Percentiles rank a stretch among this genome's conserved stretches.
Evolutionary conservation across 2,113 vertebrate genomes (phyloP).

Genomic region (Triplophysa dalaica): DNA sequence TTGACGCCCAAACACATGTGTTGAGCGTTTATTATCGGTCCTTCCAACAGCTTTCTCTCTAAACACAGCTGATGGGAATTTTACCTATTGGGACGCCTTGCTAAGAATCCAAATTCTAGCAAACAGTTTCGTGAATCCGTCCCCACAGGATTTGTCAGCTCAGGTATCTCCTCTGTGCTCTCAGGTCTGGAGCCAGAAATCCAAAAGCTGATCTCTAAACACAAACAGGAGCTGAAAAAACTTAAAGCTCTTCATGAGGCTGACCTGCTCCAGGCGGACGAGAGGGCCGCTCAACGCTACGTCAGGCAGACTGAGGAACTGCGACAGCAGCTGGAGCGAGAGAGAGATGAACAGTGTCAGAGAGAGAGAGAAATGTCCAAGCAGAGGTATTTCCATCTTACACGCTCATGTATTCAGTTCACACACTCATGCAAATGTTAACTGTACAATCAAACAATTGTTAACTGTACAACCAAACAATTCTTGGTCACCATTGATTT

Average conservation of each 20-base stretch:
- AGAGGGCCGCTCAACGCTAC: constrained; percentile 79
- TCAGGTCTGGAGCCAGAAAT: constrained; percentile 94
- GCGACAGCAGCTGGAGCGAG: constrained; percentile 78
- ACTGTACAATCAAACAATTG: too few relatives aligned
- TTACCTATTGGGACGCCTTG: too few relatives aligned
- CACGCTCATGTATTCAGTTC: neutral
- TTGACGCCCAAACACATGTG: too few relatives aligned
- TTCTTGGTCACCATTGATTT: too few relatives aligned
- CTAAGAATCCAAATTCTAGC: too few relatives aligned
- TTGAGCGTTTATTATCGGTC: too few relatives aligned
- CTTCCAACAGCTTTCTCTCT: too few relatives aligned
- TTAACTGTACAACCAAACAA: too few relatives aligned
- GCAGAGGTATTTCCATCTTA: constrained; percentile 72
- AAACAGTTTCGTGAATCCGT: too few relatives aligned
- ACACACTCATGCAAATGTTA: constrained; percentile 13
- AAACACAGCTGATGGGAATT: too few relatives aligned
- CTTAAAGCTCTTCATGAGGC: constrained; percentile 86
- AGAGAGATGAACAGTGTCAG: constrained; percentile 83
- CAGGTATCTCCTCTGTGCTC: neutral
- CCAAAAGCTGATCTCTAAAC: constrained; percentile 89
- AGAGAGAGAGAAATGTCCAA: constrained; percentile 81
- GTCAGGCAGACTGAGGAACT: constrained; percentile 82
- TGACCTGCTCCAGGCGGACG: constrained; percentile 83
- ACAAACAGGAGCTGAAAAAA: constrained; percentile 87
- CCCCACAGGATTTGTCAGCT: too few relatives aligned